Evolutionary conservation across 2,797 vertebrate species (phyloP).

Genomic region (Sebastiscus tertius): DNA sequence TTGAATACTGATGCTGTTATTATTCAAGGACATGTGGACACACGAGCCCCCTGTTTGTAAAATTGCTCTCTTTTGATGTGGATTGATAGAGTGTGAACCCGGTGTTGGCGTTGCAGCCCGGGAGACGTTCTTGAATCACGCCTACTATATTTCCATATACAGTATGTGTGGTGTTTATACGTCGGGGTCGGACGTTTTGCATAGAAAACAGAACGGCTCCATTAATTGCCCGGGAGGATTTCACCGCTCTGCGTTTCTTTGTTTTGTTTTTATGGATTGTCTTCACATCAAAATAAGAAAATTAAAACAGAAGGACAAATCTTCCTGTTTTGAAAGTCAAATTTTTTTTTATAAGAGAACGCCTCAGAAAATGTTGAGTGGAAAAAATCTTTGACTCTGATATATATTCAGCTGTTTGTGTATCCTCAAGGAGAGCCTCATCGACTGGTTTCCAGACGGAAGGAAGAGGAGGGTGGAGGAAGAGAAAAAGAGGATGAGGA

Average conservation of each 20-base stretch:
- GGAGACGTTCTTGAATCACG: slow-evolving; percentile 15
- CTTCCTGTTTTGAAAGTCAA: slow-evolving; percentile 4
- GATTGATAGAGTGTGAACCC: slow-evolving; percentile 50
- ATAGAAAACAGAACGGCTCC: background rate
- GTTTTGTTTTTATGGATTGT: background rate
- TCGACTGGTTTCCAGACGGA: background rate
- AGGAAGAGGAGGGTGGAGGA: background rate
- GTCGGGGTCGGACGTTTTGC: background rate
- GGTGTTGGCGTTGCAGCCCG: background rate
- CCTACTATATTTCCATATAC: background rate
- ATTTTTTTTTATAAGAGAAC: background rate
- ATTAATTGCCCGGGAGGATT: slow-evolving; percentile 27
- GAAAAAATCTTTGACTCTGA: background rate
- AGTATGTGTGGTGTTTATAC: background rate
- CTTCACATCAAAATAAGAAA: background rate
- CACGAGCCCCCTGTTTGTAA: slow-evolving; percentile 23
- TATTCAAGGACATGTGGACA: slow-evolving; percentile 68
- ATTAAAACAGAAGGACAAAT: background rate
- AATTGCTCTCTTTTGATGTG: slow-evolving; percentile 41
- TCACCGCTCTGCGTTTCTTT: background rate
- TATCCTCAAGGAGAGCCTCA: background rate
- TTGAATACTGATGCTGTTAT: slow-evolving; percentile 64
- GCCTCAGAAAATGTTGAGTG: background rate
- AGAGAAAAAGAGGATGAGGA: background rate
- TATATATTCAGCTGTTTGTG: background rate